Evolutionary conservation across 2,797 vertebrate species (phyloP).

Genomic region (Brachyrhaphis roseni): DNA sequence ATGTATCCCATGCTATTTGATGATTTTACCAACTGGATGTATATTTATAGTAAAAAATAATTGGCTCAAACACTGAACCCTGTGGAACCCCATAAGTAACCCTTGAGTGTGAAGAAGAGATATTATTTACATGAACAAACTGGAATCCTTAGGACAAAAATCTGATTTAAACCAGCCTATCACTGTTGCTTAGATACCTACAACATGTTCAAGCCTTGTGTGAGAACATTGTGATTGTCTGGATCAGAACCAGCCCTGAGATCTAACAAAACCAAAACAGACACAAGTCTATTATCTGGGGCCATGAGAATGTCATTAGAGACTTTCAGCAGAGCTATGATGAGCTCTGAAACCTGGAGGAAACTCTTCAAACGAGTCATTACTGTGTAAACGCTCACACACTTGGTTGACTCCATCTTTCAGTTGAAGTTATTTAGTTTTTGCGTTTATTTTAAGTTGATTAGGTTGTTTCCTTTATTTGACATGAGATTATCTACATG

Average conservation of each 20-base stretch:
- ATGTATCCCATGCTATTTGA: neutral
- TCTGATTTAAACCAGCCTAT: too few relatives aligned
- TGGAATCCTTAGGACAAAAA: neutral
- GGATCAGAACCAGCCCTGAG: neutral
- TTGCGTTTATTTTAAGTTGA: neutral
- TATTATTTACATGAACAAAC: neutral
- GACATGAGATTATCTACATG: conserved; percentile 18
- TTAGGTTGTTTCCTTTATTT: conserved; percentile 18
- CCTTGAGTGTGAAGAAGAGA: neutral
- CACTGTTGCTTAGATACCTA: neutral
- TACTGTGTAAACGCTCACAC: neutral
- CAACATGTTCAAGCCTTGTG: neutral
- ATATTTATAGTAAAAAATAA: too few relatives aligned
- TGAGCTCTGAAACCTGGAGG: neutral
- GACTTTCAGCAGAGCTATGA: neutral
- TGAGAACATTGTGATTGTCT: neutral
- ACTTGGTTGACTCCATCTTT: neutral
- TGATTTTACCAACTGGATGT: neutral
- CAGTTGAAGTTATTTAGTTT: neutral
- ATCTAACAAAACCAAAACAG: neutral
- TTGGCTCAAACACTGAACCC: neutral
- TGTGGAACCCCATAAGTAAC: neutral
- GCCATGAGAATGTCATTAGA: neutral
- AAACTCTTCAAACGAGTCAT: neutral
- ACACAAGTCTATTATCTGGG: neutral